Conservation (phyloP, 2,888 invertebrate species). For the Teleiodes luculella region DNA sequence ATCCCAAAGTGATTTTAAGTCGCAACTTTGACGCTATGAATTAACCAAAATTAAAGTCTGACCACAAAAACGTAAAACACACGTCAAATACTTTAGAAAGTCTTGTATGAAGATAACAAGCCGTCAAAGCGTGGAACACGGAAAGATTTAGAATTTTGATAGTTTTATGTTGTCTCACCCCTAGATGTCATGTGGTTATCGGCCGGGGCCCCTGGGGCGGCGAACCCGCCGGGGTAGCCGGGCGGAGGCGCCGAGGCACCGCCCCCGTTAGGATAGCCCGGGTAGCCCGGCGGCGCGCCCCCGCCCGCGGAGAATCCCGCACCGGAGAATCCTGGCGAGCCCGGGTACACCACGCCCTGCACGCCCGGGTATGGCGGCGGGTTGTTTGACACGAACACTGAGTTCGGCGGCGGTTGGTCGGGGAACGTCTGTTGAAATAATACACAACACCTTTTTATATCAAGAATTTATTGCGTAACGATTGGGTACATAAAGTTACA, state of each 20-base stretch:
- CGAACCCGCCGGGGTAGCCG: conserved; percentile 32
- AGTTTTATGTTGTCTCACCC: conserved; percentile 44
- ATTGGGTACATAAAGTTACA: not conserved
- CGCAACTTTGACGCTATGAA: no score
- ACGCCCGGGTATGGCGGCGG: conserved; percentile 98
- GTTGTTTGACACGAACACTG: conserved; percentile 92
- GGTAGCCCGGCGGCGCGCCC: conserved; percentile 42
- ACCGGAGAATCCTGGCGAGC: conserved; percentile 35
- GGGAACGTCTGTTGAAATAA: conserved; percentile 75
- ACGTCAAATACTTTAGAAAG: no score
- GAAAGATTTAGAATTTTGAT: conserved; percentile 18
- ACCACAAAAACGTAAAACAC: no score
- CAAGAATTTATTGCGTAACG: not conserved
- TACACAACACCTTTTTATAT: not conserved
- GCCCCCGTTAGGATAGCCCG: conserved; percentile 26
- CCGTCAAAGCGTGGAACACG: not conserved
- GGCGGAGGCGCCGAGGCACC: conserved; percentile 24
- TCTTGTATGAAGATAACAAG: no score
- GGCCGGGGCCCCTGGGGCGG: conserved; percentile 42
- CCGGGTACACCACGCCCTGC: conserved; percentile 49
- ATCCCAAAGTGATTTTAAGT: not conserved
- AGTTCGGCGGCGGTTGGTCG: conserved; percentile 85
- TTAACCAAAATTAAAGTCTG: no score
- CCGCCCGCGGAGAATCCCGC: conserved; percentile 22
- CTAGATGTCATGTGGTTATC: conserved; percentile 54